Base-by-base conservation (phyloP, 2,113 vertebrate genomes). In the Lampris megalopsis region DNA sequence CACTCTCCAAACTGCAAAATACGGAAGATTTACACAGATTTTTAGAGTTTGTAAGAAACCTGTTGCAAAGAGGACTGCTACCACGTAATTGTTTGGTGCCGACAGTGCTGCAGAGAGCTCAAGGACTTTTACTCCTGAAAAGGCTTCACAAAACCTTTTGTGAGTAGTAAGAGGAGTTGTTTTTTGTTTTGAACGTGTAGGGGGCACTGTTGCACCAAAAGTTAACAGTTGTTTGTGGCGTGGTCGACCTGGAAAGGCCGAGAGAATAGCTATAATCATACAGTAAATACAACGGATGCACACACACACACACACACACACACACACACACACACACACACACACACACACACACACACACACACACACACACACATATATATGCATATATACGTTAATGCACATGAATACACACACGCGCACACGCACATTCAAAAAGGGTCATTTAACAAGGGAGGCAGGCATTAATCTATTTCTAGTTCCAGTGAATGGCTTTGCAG, bases 171-270 rank as follows among this genome's bases (percentile, higher is more conserved):
- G 9, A 36, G 6, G 41, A 1, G 24, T 3, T 24, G 24, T 24
- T 24, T 24, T 24, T 9, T 43, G 5, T 9, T 73, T 45, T 63
- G 1, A 4, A 45, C 68, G 85, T 76, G 76, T 11, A 86, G 85
- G 81, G 75, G 88, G 78, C 88, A 86, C 61, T 86, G 79, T 88
- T 82, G 73, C 36, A 76, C 57, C 54, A 50, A 63, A 72, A 8
- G 10, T 83, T n/a, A 72, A 6, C 1, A 11, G 36, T 37, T 40
- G 57, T 24, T 40, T 45, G 9, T 42, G 6, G 13, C 1, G 10
- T 42, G 62, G 24, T 36, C 8, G 3, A 10, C 62, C n/a, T 24
- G 2, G 41, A 64, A 42, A 37, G n/a, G 5, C 59, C 36, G 37
- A 50, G 5, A 66, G 5, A 58, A 45, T 47, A 7, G 59, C 11